Conservation (phyloP, 2,888 invertebrate genomes). For the Lepidocyrtinus sp. region DNA sequence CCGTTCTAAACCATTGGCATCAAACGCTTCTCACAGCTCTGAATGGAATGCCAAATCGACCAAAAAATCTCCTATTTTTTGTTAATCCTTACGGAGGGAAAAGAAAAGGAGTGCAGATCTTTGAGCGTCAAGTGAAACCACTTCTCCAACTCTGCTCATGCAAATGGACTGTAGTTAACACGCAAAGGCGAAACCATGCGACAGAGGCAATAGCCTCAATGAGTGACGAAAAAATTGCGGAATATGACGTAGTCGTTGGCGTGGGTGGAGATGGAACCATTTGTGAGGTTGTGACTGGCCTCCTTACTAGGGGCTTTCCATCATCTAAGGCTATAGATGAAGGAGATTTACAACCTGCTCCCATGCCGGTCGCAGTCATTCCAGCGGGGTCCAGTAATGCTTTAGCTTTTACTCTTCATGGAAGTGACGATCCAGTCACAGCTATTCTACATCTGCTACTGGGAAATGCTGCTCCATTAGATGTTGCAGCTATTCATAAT, state of each 20-base stretch:
- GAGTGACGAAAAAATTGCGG: conserved; percentile 71
- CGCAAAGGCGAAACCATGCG: conserved; percentile 85
- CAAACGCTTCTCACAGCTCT: conserved; percentile 53
- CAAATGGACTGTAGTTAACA: conserved; percentile 79
- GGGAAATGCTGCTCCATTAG: conserved; percentile 72
- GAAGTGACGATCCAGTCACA: conserved; percentile 84
- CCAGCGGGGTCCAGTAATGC: conserved; percentile 75
- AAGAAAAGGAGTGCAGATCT: conserved; percentile 81
- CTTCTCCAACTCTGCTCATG: conserved; percentile 79
- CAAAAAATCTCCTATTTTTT: conserved; percentile 82
- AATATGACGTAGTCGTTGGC: conserved; percentile 80
- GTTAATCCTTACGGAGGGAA: conserved; percentile 90
- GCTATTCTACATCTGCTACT: conserved; percentile 87
- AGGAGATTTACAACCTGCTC: conserved; percentile 61
- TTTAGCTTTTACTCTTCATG: conserved; percentile 84
- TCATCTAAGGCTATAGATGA: conserved; percentile 56
- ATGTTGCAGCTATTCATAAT: conserved; percentile 69
- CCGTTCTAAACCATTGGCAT: conserved; percentile 66
- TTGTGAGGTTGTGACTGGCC: conserved; percentile 77
- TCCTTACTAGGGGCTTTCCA: conserved; percentile 64
- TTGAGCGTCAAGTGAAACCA: conserved; percentile 81
- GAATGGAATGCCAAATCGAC: conserved; percentile 76
- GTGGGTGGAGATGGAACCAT: conserved; percentile 92
- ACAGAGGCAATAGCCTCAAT: conserved; percentile 79
- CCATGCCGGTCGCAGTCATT: conserved; percentile 64